phyloP scores from a whole-genome alignment of 2,113 vertebrate genomes.

The Istiophorus platypterus region DNA sequence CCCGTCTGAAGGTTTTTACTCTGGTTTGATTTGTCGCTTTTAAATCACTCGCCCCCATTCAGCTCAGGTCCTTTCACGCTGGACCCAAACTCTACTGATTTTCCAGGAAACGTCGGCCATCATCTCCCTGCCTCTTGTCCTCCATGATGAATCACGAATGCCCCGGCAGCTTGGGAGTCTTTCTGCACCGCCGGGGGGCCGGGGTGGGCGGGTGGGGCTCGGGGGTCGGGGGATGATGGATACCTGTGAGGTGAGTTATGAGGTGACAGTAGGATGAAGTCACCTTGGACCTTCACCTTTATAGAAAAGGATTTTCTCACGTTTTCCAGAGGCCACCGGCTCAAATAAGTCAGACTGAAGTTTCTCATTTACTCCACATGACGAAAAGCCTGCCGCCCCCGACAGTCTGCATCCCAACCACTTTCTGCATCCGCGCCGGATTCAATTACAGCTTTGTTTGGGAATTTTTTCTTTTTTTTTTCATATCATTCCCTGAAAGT shows the following conservation, averaged over 20 bases:
- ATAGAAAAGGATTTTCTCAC: neutral
- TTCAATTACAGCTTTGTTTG: neutral
- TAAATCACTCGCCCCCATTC: too few relatives aligned
- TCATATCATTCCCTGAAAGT: neutral
- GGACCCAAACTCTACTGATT: too few relatives aligned
- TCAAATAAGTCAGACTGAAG: conserved; percentile 9
- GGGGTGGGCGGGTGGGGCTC: too few relatives aligned
- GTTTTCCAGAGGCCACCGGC: neutral
- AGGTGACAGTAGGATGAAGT: neutral
- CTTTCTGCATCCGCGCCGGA: neutral
- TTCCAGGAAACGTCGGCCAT: too few relatives aligned
- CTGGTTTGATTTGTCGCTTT: too few relatives aligned
- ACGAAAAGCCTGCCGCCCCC: neutral
- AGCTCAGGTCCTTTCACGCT: too few relatives aligned
- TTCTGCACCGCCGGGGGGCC: conserved; percentile 21
- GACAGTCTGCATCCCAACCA: neutral
- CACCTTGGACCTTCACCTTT: conserved; percentile 44
- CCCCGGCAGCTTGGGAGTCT: conserved; percentile 41
- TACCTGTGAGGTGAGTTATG: conserved; percentile 24
- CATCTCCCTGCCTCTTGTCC: neutral
- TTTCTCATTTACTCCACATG: conserved; percentile 10
- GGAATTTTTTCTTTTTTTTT: neutral
- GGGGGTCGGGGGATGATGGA: conserved; percentile 29
- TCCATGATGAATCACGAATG: conserved; percentile 12
- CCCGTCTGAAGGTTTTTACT: too few relatives aligned